Evolutionary conservation across 2,113 vertebrate genomes (phyloP).

Genomic region (Noctilio leporinus): DNA sequence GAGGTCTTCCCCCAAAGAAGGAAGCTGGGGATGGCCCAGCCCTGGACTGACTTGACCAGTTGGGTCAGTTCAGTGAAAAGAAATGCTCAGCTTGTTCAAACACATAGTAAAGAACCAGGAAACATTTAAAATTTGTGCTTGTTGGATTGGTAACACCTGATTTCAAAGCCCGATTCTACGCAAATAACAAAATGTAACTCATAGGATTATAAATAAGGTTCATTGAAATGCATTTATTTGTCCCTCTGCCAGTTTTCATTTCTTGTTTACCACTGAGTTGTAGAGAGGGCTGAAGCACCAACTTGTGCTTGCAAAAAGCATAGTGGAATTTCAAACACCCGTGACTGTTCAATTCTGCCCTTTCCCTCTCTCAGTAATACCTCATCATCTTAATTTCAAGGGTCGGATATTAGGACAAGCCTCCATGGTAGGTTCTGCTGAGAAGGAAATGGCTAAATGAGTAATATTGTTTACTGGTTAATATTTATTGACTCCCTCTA

Average conservation of each 20-base stretch:
- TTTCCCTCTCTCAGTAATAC: background rate
- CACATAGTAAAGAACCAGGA: background rate
- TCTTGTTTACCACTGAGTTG: background rate
- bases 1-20: background rate
- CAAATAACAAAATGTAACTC: background rate
- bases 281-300: background rate
- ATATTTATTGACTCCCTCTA: slow-evolving; percentile 18
- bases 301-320: background rate
- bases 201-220: background rate
- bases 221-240: background rate
- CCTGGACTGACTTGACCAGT: background rate
- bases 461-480: background rate
- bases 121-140: background rate
- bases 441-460: slow-evolving; percentile 18
- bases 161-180: background rate
- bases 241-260: background rate
- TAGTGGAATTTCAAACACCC: slow-evolving; percentile 1
- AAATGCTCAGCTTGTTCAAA: background rate
- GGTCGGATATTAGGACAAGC: slow-evolving; percentile 31
- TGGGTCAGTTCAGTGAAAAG: background rate
- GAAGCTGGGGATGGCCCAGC: background rate
- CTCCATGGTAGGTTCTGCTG: slow-evolving; percentile 2
- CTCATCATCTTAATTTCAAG: slow-evolving; percentile 39
- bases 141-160: background rate
- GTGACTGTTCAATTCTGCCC: background rate